Percentiles rank a stretch among this genome's conserved stretches.
Conservation (phyloP, 2,888 invertebrate genomes). For the Aporophyla lueneburgensis region DNA sequence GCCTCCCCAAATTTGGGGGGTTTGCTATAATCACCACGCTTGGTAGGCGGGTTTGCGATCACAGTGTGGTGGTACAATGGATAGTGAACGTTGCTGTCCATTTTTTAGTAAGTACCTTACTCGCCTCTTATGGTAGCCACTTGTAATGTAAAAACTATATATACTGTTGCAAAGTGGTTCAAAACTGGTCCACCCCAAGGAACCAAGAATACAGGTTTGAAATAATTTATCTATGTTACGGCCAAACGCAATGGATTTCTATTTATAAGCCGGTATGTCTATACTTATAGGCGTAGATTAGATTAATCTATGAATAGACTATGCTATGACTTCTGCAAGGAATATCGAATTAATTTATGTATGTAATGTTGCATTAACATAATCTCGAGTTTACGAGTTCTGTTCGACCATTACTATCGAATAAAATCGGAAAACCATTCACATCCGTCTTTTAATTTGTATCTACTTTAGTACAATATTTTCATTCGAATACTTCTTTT, state of each 20-base stretch:
- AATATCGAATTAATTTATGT: constrained; percentile 1
- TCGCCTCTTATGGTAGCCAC: too few species aligned
- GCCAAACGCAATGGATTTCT: constrained; percentile 15
- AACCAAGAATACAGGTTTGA: not conserved
- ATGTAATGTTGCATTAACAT: not conserved
- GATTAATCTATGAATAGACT: constrained; percentile 20
- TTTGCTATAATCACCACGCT: too few species aligned
- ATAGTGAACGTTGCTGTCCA: too few species aligned
- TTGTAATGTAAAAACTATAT: not conserved
- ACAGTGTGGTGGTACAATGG: too few species aligned
- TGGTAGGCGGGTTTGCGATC: too few species aligned
- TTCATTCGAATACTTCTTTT: too few species aligned
- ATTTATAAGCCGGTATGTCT: constrained; percentile 11
- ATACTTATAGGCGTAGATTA: not conserved
- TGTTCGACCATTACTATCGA: not conserved
- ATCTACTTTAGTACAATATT: too few species aligned
- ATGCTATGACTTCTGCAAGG: not conserved
- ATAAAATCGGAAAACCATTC: not conserved
- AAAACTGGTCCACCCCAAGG: not conserved
- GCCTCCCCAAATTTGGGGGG: too few species aligned
- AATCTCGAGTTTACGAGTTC: not conserved
- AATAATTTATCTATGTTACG: not conserved
- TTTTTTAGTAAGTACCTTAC: too few species aligned
- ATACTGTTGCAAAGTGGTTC: not conserved
- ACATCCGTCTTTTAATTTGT: too few species aligned